phyloP scores from a whole-genome alignment of 92 coral and sea anemone species.

The Umimayanthus chanpuru region DNA sequence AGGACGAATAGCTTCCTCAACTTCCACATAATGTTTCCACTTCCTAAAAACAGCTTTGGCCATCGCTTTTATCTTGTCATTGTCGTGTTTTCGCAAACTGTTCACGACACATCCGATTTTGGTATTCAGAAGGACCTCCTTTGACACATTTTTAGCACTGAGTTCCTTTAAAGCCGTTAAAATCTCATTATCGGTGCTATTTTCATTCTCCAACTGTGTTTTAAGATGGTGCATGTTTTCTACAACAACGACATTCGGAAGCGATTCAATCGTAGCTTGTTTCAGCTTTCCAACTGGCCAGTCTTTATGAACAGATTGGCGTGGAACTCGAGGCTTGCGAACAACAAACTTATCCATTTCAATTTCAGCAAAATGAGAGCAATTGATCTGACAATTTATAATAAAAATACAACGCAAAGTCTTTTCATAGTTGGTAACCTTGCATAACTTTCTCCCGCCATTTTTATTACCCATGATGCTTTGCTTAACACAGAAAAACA shows the following conservation, averaged over 20 bases:
- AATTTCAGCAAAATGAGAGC: not conserved
- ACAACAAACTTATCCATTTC: conserved; percentile 55
- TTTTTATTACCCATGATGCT: conserved; percentile 28
- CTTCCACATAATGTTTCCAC: conserved; percentile 71
- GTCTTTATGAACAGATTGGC: conserved; percentile 11
- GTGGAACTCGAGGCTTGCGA: conserved; percentile 40
- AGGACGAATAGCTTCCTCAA: conserved; percentile 58
- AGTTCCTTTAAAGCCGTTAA: conserved; percentile 63
- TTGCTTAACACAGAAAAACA: not conserved
- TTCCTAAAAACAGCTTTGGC: conserved; percentile 72
- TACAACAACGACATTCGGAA: conserved; percentile 80
- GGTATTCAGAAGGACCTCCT: conserved; percentile 68
- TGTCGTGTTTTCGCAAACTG: conserved; percentile 58
- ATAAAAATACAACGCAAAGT: too few relatives aligned
- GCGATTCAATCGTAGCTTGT: conserved; percentile 61
- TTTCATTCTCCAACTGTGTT: conserved; percentile 63
- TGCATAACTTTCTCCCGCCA: not conserved
- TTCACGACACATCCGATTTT: conserved; percentile 79
- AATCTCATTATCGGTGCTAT: conserved; percentile 55
- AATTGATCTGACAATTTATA: too few relatives aligned
- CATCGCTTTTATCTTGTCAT: conserved; percentile 53
- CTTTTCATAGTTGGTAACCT: too few relatives aligned
- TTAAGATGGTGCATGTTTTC: conserved; percentile 72
- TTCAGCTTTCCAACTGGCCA: conserved; percentile 35
- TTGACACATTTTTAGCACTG: conserved; percentile 66